phyloP scores from a whole-genome alignment of 2,888 invertebrate species.

The Tanaodytes sp. region DNA sequence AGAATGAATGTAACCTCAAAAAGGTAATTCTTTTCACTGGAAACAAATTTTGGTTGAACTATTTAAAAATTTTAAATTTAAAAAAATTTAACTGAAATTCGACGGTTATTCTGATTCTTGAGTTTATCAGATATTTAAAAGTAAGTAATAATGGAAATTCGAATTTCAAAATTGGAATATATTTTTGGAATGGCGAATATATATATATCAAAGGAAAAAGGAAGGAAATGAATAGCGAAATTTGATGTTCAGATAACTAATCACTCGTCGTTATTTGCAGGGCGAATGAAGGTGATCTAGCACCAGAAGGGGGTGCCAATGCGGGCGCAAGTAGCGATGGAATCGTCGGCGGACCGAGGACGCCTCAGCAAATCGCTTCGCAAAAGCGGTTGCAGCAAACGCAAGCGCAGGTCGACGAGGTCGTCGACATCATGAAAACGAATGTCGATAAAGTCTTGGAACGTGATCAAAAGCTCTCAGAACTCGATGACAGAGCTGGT shows the following conservation, averaged over 20 bases:
- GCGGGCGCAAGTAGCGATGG: slow-evolving; percentile 83
- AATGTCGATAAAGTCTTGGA: slow-evolving; percentile 97
- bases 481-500: slow-evolving; percentile 94
- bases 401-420: slow-evolving; percentile 90
- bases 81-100: no score
- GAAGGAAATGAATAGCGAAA: not conserved
- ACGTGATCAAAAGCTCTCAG: slow-evolving; percentile 95
- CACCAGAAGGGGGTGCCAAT: slow-evolving; percentile 77
- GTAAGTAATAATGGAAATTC: no score
- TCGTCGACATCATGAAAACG: slow-evolving; percentile 94
- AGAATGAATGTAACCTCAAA: no score
- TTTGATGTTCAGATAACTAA: not conserved
- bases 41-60: no score
- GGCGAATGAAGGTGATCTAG: slow-evolving; percentile 80
- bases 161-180: no score
- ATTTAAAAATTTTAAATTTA: no score
- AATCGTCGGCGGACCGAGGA: slow-evolving; percentile 89
- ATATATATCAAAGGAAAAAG: no score
- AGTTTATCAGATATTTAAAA: no score
- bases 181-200: no score
- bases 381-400: slow-evolving; percentile 88
- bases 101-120: no score
- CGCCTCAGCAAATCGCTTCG: slow-evolving; percentile 88
- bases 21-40: no score
- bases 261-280: slow-evolving; percentile 65